A percentile compares a stretch with the other conserved stretches of the same genome.
phyloP scores from a whole-genome alignment of 2,888 invertebrate species.

The Micropterix aruncella region DNA sequence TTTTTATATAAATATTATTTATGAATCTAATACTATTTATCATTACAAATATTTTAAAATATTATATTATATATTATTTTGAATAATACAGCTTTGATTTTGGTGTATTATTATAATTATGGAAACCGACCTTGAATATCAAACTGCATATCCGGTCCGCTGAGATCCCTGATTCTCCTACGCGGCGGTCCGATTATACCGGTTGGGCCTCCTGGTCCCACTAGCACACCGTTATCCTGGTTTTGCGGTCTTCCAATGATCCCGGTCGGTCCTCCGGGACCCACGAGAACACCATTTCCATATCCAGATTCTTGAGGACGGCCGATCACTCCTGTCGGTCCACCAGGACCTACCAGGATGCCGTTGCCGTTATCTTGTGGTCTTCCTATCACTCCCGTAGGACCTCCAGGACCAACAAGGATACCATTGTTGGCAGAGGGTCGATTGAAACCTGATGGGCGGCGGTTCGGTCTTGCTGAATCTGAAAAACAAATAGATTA shows the following conservation, averaged over 20 bases:
- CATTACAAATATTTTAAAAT: too few species aligned
- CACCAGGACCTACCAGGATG: constrained; percentile 28
- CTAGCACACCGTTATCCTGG: constrained; percentile 25
- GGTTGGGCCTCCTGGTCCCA: constrained; percentile 21
- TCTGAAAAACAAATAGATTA: constrained; percentile 18
- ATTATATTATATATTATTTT: too few species aligned
- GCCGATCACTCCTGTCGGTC: constrained; percentile 32
- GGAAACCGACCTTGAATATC: not conserved
- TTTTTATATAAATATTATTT: too few species aligned
- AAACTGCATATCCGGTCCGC: not conserved
- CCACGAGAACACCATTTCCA: constrained; percentile 21
- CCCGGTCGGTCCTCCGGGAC: constrained; percentile 32
- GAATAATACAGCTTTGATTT: too few species aligned
- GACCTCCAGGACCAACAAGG: constrained; percentile 33
- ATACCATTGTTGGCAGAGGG: constrained; percentile 25
- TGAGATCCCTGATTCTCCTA: constrained; percentile 7
- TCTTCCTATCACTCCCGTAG: constrained; percentile 21
- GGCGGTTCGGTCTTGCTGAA: constrained; percentile 14
- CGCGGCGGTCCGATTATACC: constrained; percentile 6
- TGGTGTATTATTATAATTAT: too few species aligned
- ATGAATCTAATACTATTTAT: too few species aligned
- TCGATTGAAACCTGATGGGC: constrained; percentile 18
- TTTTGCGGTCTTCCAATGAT: constrained; percentile 20
- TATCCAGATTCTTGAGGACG: constrained; percentile 14
- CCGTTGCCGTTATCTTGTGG: constrained; percentile 3